Evolutionary conservation across 2,888 invertebrate genomes (phyloP).

Genomic region (Helobdella robusta): DNA sequence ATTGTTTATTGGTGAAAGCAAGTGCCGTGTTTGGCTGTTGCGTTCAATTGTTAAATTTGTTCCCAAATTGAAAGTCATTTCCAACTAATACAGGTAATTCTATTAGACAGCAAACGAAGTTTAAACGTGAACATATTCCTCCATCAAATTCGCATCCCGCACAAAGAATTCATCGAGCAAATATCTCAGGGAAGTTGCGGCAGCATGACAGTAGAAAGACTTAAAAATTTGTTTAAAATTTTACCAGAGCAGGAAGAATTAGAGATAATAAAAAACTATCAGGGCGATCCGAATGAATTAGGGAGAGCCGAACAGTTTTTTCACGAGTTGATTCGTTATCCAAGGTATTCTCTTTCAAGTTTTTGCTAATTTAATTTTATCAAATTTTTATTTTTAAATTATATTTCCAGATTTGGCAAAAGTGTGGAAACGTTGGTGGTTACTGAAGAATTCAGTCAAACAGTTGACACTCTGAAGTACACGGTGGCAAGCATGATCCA

Average conservation of each 20-base stretch:
- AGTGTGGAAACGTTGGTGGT: conserved; percentile 51
- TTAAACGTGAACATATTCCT: conserved; percentile 49
- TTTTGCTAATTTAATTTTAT: not conserved
- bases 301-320: conserved; percentile 53
- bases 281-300: conserved; percentile 47
- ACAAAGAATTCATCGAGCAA: conserved; percentile 42
- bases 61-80: no score
- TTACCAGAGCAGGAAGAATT: conserved; percentile 53
- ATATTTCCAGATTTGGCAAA: conserved; percentile 45
- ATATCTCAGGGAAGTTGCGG: conserved; percentile 41
- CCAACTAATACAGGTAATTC: conserved; percentile 44
- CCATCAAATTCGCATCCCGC: conserved; percentile 44
- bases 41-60: no score
- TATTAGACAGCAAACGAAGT: conserved; percentile 47
- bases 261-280: conserved; percentile 37
- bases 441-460: conserved; percentile 53
- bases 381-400: not conserved
- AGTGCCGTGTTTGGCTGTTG: no score
- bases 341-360: conserved; percentile 39
- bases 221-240: conserved; percentile 51
- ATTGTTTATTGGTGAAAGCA: no score
- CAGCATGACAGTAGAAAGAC: conserved; percentile 49
- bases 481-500: conserved; percentile 82
- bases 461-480: conserved; percentile 74
- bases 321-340: conserved; percentile 46